phyloP scores from a whole-genome alignment of 2,888 invertebrate genomes.

The Cyclophora punctaria region DNA sequence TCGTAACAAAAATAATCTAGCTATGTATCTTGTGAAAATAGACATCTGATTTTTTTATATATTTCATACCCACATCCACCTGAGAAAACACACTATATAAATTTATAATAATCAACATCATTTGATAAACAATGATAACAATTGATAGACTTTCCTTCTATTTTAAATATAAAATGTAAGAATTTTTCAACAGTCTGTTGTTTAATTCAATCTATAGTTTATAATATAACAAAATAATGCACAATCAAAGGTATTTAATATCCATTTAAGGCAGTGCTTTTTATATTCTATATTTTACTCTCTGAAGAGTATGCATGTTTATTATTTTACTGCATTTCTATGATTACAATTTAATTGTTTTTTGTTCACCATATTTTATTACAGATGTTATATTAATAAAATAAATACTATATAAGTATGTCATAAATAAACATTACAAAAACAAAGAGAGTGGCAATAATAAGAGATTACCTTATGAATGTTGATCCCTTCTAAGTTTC shows the following conservation, averaged over 20 bases:
- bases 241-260: constrained; percentile 24
- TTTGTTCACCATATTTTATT: too few species aligned
- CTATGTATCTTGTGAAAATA: constrained; percentile 66
- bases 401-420: too few species aligned
- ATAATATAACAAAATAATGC: constrained; percentile 36
- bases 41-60: constrained; percentile 55
- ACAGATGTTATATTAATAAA: too few species aligned
- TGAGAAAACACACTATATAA: constrained; percentile 67
- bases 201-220: constrained; percentile 19
- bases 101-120: constrained; percentile 70
- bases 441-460: too few species aligned
- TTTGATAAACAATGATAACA: constrained; percentile 71
- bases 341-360: too few species aligned
- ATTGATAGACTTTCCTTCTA: constrained; percentile 64
- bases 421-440: too few species aligned
- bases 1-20: constrained; percentile 67
- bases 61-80: constrained; percentile 54
- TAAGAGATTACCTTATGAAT: too few species aligned
- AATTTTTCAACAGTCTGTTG: constrained; percentile 58
- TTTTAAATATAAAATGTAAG: constrained; percentile 60
- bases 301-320: too few species aligned
- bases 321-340: too few species aligned
- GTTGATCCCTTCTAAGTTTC: too few species aligned
- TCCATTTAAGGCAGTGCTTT: too few species aligned
- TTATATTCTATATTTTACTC: too few species aligned